These are phyloP conservation scores for Melanostoma scalare DNA, from an alignment of 2,888 invertebrate species.

Conservation along the genomic window DNA sequence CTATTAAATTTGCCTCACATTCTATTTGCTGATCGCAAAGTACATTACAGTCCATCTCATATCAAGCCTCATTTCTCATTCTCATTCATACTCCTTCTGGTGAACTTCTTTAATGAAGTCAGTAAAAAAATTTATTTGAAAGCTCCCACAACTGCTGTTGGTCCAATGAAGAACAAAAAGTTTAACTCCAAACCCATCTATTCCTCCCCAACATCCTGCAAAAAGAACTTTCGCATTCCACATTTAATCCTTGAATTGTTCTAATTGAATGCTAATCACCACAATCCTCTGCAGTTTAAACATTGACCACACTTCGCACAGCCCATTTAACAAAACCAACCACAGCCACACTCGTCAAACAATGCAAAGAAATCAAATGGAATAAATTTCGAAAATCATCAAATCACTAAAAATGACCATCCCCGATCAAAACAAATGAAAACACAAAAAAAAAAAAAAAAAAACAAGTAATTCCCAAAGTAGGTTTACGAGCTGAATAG, in stretches of 20 bases:
- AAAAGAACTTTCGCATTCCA: not conserved
- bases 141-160: too few species aligned
- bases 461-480: not conserved
- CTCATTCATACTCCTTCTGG: too few species aligned
- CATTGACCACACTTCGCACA: conserved; percentile 21
- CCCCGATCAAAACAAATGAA: conserved; percentile 8
- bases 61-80: too few species aligned
- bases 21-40: too few species aligned
- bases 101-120: too few species aligned
- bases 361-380: conserved; percentile 15
- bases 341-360: conserved; percentile 32
- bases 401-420: conserved; percentile 10
- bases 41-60: too few species aligned
- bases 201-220: too few species aligned
- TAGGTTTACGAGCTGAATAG: conserved; percentile 26
- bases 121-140: too few species aligned
- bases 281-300: conserved; percentile 16
- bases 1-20: too few species aligned
- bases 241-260: conserved; percentile 15
- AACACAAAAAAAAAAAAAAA: too few species aligned
- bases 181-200: too few species aligned
- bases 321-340: conserved; percentile 39
- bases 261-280: conserved; percentile 60
- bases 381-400: conserved; percentile 37
- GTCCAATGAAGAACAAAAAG: too few species aligned